phyloP scores from a whole-genome alignment of 2,113 vertebrate species.

The Noturus placidus region DNA sequence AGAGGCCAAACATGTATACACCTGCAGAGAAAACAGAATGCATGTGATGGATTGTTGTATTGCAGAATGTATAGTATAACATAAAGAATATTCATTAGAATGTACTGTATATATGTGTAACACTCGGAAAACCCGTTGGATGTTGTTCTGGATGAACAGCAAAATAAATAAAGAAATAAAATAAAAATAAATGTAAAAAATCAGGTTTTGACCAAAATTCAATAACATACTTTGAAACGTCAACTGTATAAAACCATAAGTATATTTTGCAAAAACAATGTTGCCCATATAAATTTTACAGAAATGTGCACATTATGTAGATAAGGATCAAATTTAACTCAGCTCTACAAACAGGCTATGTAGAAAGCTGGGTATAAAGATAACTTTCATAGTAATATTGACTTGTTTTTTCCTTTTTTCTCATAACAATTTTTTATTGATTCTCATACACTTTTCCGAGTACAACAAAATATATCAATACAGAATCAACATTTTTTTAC shows the following conservation, averaged over 20 bases:
- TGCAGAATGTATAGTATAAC: neutral
- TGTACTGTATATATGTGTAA: neutral
- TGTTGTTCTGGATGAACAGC: neutral
- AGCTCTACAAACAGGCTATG: neutral
- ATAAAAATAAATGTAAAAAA: too few relatives aligned
- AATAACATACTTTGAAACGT: too few relatives aligned
- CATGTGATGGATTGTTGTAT: neutral
- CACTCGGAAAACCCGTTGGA: neutral
- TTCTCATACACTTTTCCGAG: too few relatives aligned
- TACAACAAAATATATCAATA: too few relatives aligned
- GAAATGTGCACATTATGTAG: neutral
- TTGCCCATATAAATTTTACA: neutral
- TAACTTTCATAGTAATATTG: neutral
- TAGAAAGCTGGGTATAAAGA: neutral
- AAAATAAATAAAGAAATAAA: too few relatives aligned
- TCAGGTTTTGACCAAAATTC: too few relatives aligned
- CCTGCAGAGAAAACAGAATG: constrained; percentile 70
- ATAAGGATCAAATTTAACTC: too few relatives aligned
- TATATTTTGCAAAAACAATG: too few relatives aligned
- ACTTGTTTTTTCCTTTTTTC: too few relatives aligned
- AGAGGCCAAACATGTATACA: constrained; percentile 95
- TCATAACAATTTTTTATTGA: too few relatives aligned
- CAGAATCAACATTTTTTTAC: too few relatives aligned
- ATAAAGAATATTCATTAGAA: neutral
- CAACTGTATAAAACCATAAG: neutral